These are phyloP conservation scores for Acromyrmex heyeri DNA, from an alignment of 1,140 invertebrate species.

Conservation along the genomic window DNA sequence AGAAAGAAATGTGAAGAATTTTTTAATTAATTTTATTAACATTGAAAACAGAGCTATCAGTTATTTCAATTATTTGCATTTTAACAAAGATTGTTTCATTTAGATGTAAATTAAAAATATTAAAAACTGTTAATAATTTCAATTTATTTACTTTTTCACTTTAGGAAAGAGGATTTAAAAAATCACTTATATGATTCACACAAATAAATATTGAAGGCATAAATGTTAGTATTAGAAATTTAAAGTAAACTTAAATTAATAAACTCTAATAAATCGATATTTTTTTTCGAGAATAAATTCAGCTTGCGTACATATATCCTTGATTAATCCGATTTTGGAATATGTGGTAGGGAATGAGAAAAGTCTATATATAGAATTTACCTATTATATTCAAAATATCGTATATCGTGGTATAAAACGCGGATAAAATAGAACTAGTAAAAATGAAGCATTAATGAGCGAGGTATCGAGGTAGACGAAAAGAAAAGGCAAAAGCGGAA, in stretches of 20 bases:
- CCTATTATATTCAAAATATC: conserved; percentile 25
- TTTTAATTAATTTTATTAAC: neutral
- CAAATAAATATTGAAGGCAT: neutral
- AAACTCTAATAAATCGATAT: neutral
- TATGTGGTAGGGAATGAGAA: neutral
- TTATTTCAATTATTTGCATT: neutral
- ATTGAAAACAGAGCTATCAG: neutral
- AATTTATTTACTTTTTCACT: neutral
- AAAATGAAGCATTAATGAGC: conserved; percentile 53
- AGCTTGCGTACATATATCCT: neutral
- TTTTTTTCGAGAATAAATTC: conserved; percentile 1
- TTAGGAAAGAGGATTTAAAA: neutral
- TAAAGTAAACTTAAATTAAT: neutral
- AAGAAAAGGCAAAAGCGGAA: neutral
- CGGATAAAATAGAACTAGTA: conserved; percentile 14
- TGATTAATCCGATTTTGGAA: neutral
- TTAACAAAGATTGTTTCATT: neutral
- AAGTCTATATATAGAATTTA: neutral
- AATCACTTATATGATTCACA: neutral
- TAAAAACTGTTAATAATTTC: neutral
- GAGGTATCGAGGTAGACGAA: conserved; percentile 19
- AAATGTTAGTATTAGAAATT: neutral
- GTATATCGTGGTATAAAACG: neutral
- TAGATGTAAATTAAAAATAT: neutral
- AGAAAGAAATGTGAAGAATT: neutral